Percentiles rank a stretch among this genome's conserved stretches.
phyloP scores from a whole-genome alignment of 1,140 invertebrate genomes.

The Brachionus koreanus region DNA sequence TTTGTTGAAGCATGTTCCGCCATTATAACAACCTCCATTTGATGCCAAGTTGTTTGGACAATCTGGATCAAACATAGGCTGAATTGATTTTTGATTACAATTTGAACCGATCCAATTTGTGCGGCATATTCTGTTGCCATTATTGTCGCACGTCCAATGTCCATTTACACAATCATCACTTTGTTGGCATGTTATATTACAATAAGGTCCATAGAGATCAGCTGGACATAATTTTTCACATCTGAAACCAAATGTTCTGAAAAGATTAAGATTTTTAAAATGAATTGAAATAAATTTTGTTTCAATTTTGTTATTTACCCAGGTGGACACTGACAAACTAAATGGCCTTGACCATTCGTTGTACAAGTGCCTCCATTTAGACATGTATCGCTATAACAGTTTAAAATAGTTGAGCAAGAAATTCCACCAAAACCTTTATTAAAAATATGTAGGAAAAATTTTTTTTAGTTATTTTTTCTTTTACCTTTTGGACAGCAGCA shows the following conservation, averaged over 20 bases:
- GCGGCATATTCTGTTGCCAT: background rate
- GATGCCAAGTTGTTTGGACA: slow-evolving; percentile 28
- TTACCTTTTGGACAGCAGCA: slow-evolving; percentile 36
- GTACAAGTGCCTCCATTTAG: slow-evolving; percentile 23
- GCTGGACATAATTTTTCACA: slow-evolving; percentile 36
- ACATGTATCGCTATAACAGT: slow-evolving; percentile 23
- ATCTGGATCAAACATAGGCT: slow-evolving; percentile 24
- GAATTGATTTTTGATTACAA: slow-evolving; percentile 7
- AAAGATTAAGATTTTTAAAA: background rate
- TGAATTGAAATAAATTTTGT: background rate
- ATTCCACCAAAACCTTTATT: background rate
- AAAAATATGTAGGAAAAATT: background rate
- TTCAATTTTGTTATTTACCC: slow-evolving; percentile 12
- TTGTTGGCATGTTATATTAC: slow-evolving; percentile 17
- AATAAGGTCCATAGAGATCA: slow-evolving; percentile 22
- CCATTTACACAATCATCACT: slow-evolving; percentile 19
- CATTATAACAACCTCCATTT: slow-evolving; percentile 38
- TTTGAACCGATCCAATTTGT: background rate
- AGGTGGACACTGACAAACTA: slow-evolving; percentile 7
- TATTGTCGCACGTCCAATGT: slow-evolving; percentile 35
- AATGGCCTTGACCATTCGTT: background rate
- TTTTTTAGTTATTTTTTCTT: background rate
- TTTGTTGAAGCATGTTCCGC: slow-evolving; percentile 42
- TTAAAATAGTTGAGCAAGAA: background rate
- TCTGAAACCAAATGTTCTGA: slow-evolving; percentile 13